Conservation (phyloP, 2,888 invertebrate genomes). For the Nomada flava region DNA sequence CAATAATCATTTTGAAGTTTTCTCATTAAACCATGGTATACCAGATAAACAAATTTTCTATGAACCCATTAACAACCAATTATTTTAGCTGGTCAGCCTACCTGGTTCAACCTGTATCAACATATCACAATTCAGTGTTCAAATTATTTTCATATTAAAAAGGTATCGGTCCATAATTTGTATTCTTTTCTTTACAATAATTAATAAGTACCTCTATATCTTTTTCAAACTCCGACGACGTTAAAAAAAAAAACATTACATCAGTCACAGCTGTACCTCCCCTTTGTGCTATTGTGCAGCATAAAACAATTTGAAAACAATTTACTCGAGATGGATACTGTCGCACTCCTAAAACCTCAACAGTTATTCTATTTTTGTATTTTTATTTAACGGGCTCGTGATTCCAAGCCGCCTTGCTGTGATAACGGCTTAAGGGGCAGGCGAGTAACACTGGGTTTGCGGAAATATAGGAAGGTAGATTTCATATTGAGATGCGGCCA, state of each 20-base stretch:
- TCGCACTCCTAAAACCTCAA: neutral
- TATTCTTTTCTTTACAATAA: too few species aligned
- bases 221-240: too few species aligned
- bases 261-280: neutral
- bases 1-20: too few species aligned
- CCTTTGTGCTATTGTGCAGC: neutral
- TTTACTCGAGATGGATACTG: neutral
- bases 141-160: too few species aligned
- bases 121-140: too few species aligned
- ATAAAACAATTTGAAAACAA: neutral
- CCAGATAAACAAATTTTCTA: too few species aligned
- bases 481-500: constrained; percentile 87
- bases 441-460: constrained; percentile 62
- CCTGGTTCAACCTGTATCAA: too few species aligned
- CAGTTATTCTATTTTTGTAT: neutral
- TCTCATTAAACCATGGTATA: too few species aligned
- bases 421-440: constrained; percentile 65
- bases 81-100: too few species aligned
- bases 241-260: neutral
- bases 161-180: too few species aligned
- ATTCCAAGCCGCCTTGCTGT: constrained; percentile 45
- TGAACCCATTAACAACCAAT: too few species aligned
- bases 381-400: constrained; percentile 24
- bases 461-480: constrained; percentile 73
- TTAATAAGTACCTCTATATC: too few species aligned